These are phyloP conservation scores for Trisateles emortualis DNA, from an alignment of 2,888 invertebrate genomes.

Conservation along the genomic window DNA sequence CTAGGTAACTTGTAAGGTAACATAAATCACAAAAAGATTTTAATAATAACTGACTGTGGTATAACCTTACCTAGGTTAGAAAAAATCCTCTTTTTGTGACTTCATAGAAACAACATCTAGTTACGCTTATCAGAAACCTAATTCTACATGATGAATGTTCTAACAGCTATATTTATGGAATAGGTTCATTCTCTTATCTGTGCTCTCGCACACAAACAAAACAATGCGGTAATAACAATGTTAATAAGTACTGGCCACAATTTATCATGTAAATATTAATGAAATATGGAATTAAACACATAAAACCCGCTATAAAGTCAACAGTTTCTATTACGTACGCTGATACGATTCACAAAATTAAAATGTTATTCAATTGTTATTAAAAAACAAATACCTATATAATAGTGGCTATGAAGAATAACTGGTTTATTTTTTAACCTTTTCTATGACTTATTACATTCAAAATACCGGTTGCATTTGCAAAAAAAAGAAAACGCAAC, in stretches of 20 bases:
- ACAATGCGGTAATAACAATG: conserved; percentile 13
- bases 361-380: too few relatives aligned
- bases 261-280: not conserved
- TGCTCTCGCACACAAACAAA: conserved; percentile 30
- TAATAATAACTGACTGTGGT: too few relatives aligned
- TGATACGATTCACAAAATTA: not conserved
- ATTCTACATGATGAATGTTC: conserved; percentile 35
- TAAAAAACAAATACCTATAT: too few relatives aligned
- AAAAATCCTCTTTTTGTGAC: too few relatives aligned
- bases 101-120: conserved; percentile 23
- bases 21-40: too few relatives aligned
- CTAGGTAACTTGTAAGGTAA: too few relatives aligned
- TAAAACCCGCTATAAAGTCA: not conserved
- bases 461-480: not conserved
- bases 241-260: not conserved
- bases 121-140: conserved; percentile 42
- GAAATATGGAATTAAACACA: not conserved
- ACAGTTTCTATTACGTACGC: not conserved
- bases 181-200: conserved; percentile 30
- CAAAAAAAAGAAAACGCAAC: too few relatives aligned
- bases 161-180: conserved; percentile 21
- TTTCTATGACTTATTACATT: not conserved
- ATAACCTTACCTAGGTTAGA: too few relatives aligned
- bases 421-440: too few relatives aligned
- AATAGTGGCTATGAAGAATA: too few relatives aligned